Evolutionary conservation across 1,140 invertebrate genomes (phyloP).

Genomic region (Conus betulinus): DNA sequence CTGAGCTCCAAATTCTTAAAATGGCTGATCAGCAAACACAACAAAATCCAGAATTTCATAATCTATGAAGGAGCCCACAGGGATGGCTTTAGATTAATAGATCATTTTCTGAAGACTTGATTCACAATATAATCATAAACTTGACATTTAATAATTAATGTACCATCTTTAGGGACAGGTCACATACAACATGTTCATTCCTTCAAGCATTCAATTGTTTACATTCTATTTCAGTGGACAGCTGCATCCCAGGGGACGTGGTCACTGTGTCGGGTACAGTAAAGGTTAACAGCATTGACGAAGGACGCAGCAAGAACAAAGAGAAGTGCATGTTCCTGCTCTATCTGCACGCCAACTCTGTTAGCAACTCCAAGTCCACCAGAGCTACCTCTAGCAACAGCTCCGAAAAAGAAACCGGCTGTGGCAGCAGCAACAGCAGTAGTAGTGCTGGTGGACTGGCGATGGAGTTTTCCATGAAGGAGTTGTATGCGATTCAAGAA

Average conservation of each 20-base stretch:
- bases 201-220: background rate
- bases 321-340: constrained; percentile 82
- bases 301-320: constrained; percentile 76
- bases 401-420: background rate
- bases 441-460: constrained; percentile 69
- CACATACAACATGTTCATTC: no score
- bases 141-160: no score
- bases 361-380: constrained; percentile 78
- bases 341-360: constrained; percentile 87
- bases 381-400: constrained; percentile 72
- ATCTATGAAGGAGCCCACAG: no score
- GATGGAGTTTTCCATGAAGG: constrained; percentile 75
- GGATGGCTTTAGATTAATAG: no score
- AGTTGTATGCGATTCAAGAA: constrained; percentile 80
- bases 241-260: constrained; percentile 91
- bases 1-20: no score
- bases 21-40: no score
- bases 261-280: constrained; percentile 91
- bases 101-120: no score
- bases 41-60: no score
- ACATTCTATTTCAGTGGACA: constrained; percentile 80
- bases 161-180: no score
- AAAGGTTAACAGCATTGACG: constrained; percentile 80
- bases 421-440: background rate
- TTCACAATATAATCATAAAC: no score